Base-by-base conservation (phyloP, 2,113 vertebrate genomes). In the Donacobius atricapilla region DNA sequence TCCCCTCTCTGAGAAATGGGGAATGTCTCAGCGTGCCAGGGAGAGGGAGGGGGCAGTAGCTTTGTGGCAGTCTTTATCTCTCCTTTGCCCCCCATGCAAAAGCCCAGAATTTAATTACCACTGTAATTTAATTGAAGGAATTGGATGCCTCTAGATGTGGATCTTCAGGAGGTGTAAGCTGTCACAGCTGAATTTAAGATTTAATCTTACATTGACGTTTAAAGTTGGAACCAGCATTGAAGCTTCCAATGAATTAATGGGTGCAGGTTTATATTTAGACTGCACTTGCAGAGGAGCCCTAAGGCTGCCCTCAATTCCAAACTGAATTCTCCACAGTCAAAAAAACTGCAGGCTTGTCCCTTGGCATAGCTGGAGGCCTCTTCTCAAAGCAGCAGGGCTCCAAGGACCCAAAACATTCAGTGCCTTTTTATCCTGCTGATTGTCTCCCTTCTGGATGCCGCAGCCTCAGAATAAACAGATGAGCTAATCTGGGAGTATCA, bases 181-280 rank as follows among this genome's bases (percentile, higher is more conserved):
- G 18, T 73, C 47, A 2, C 28, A 61, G 19, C 54, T 19, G 45
- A 65, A 44, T 83, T 42, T 17, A 87, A 72, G 57, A 60, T 92
- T 85, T 72, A 93, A 68, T 65, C 45, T 86, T 76, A 14, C 12
- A 13, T 18, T 96, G 85, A 66, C 30, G 77, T 89, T 92, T 79
- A 83, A 83, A 58, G 42, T n/a, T 78, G 86, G 86, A 94, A 70
- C 71, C 7, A 11, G 31, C 9, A 6, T 3, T 88, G 86, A 86
- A 70, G 56, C 11, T 80, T 53, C 50, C 37, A 85, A 44, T n/a
- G 37, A 90, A 48, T 69, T 31, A 53, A 64, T 28, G 60, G 79
- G 56, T 94, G 80, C 60, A 71, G 66, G 72, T 89, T 93, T 96
- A 92, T 92, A 84, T 95, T 93, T 97, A 94, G 91, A 51, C 22